Base-by-base conservation (phyloP, 2,113 vertebrate genomes). In the Bostrychus sinensis region DNA sequence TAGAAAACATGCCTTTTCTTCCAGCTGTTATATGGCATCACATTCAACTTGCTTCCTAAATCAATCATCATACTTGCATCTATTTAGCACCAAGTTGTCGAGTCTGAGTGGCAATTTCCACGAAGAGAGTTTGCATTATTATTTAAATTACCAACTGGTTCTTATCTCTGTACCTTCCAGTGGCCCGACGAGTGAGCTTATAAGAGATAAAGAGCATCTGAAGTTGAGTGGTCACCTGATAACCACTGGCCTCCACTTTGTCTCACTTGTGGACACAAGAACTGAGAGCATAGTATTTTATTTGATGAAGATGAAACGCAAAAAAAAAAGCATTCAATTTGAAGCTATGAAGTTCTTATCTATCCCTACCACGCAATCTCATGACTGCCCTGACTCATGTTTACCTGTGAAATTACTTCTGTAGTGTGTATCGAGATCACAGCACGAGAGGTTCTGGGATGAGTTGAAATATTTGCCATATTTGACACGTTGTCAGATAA, bases 221-320 rank as follows among this genome's bases (percentile, higher is more conserved):
- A 23, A 58, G 9, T 48, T 45, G 43, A 81, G 69, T 37, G 43
- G 43, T 23, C 2, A 16, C 46, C 65, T 62, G 73, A 80, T 83
- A 62, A 88, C 75, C 61, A 39, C 70, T 34, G 72, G 64, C 77
- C 80, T 82, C 66, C 55, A 23, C 63, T 78, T 48, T 83, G 73
- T 82, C 46, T 73, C 75, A 55, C 43, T 22, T 66, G 67, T 64
- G 62, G 62, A 75, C 65, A 48, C 19, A 56, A 69, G 64, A 62
- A 75, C 16, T 9, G 39, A 56, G 41, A 17, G 32, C 19, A 32
- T 17, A 9, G 30, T 58, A 56, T 66, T 76, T 50, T 57, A 23
- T 82, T 70, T 72, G 64, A 4, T 63, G 66, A 45, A 59, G 45
- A 25, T 25, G 10, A 23, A 48, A 26, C 12, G 13, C 10, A 48